Evolutionary conservation across 1,140 invertebrate genomes (phyloP).

Genomic region (Euwallacea similis): DNA sequence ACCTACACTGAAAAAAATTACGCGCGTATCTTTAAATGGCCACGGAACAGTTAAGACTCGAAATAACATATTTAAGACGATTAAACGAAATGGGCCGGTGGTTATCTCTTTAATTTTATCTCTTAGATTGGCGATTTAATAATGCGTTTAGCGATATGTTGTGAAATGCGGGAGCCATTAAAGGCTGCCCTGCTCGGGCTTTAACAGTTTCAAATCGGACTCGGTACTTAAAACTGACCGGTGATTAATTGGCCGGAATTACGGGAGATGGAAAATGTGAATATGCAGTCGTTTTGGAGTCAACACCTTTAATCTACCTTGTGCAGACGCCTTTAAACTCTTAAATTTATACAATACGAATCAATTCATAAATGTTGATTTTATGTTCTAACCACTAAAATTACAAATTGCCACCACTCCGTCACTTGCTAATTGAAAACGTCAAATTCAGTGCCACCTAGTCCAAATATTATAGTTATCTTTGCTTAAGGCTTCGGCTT

Average conservation of each 20-base stretch:
- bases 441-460: no score
- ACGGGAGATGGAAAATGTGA: neutral
- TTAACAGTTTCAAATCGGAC: slow-evolving; percentile 14
- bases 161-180: slow-evolving; percentile 25
- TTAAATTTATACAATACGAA: no score
- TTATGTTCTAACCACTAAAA: no score
- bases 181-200: slow-evolving; percentile 12
- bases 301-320: no score
- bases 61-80: slow-evolving; percentile 25
- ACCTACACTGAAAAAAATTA: slow-evolving; percentile 7
- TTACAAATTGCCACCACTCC: no score
- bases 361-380: no score
- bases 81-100: slow-evolving; percentile 18
- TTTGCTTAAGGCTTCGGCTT: no score
- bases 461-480: no score
- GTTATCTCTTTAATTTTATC: slow-evolving; percentile 28
- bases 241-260: neutral
- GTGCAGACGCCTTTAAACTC: no score
- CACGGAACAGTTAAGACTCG: slow-evolving; percentile 14
- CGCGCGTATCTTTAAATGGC: slow-evolving; percentile 12
- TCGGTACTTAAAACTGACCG: slow-evolving; percentile 5
- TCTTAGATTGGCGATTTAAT: slow-evolving; percentile 25
- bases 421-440: no score
- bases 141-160: slow-evolving; percentile 25
- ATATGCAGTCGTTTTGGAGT: no score